phyloP scores from a whole-genome alignment of 37 sponge, comb jelly and placozoan genomes.

The Halisarca cf. caerulea region DNA sequence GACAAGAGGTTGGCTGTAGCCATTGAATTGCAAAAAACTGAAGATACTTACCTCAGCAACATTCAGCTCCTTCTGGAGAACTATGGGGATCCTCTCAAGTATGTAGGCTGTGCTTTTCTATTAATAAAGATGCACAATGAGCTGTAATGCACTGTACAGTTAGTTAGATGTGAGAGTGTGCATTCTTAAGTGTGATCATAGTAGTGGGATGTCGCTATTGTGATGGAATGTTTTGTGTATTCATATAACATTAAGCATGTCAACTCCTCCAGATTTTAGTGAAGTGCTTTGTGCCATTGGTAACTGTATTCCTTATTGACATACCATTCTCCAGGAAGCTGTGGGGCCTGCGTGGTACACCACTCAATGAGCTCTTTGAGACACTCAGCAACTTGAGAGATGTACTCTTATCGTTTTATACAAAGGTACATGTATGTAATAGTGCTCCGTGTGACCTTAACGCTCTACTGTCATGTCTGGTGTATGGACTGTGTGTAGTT shows the following conservation, averaged over 20 bases:
- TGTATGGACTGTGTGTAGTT: too few relatives aligned
- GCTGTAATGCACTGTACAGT: too few relatives aligned
- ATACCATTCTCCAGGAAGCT: conserved; percentile 38
- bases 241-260: too few relatives aligned
- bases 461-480: too few relatives aligned
- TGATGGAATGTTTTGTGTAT: too few relatives aligned
- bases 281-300: neutral
- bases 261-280: too few relatives aligned
- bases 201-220: too few relatives aligned
- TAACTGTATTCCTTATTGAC: neutral
- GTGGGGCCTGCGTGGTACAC: conserved; percentile 61
- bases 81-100: conserved; percentile 78
- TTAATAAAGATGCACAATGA: too few relatives aligned
- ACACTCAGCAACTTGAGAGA: conserved; percentile 64
- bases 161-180: too few relatives aligned
- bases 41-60: conserved; percentile 67
- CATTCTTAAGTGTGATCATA: neutral
- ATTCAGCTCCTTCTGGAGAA: conserved; percentile 61
- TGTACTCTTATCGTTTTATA: conserved; percentile 70
- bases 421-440: conserved; percentile 38
- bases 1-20: conserved; percentile 53
- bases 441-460: too few relatives aligned
- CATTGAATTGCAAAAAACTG: conserved; percentile 49
- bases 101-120: neutral
- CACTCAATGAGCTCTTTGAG: conserved; percentile 55